phyloP scores from a whole-genome alignment of 2,113 vertebrate genomes.

The Ictalurus punctatus region DNA sequence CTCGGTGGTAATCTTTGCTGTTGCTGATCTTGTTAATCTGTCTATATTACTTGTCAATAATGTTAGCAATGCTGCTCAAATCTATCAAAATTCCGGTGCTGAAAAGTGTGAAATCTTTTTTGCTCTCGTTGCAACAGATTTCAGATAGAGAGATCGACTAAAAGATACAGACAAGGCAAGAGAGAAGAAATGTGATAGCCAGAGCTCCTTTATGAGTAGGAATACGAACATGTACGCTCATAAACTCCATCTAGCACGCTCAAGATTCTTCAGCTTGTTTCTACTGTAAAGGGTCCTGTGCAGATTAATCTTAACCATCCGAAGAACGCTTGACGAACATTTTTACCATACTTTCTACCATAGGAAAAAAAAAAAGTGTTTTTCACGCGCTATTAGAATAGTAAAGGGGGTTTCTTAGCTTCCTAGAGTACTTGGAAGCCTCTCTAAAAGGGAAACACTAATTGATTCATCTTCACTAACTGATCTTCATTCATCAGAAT shows the following conservation, averaged over 20 bases:
- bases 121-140: not conserved
- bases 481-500: not conserved
- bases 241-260: not conserved
- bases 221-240: not conserved
- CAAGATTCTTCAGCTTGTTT: not conserved
- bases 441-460: not conserved
- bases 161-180: not conserved
- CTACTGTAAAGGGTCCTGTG: not conserved
- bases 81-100: not conserved
- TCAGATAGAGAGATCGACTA: not conserved
- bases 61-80: not conserved
- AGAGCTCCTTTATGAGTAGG: not conserved
- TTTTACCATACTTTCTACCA: not conserved
- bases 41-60: constrained; percentile 29
- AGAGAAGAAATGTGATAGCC: not conserved
- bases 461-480: not conserved
- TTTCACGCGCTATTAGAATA: no score
- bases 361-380: not conserved
- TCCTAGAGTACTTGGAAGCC: not conserved
- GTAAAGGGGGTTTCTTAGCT: not conserved
- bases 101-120: not conserved
- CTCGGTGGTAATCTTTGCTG: constrained; percentile 37
- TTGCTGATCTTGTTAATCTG: constrained; percentile 35
- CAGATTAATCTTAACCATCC: not conserved
- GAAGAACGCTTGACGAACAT: not conserved